Evolutionary conservation across 2,113 vertebrate genomes (phyloP).

Genomic region (Protobothrops flavoviridis): DNA sequence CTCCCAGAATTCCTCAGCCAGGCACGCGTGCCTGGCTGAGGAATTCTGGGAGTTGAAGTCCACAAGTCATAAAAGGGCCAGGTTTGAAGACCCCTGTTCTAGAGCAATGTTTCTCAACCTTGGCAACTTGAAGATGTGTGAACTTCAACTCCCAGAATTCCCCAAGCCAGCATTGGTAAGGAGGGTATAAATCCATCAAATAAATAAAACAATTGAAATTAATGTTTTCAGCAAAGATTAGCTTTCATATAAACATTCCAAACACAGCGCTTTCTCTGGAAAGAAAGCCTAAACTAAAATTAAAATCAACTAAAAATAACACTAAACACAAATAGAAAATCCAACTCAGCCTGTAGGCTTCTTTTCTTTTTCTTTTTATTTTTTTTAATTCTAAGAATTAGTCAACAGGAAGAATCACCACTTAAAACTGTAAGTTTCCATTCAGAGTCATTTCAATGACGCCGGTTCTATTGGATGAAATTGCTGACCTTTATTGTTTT

Average conservation of each 20-base stretch:
- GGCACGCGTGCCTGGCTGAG: too few relatives aligned
- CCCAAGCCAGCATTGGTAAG: background rate
- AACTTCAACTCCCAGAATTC: background rate
- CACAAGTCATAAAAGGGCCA: too few relatives aligned
- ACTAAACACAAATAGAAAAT: background rate
- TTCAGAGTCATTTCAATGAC: background rate
- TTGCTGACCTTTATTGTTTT: background rate
- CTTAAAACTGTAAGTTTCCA: background rate
- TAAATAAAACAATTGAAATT: too few relatives aligned
- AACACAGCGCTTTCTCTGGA: background rate
- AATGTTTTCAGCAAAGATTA: background rate
- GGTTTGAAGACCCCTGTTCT: too few relatives aligned
- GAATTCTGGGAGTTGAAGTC: too few relatives aligned
- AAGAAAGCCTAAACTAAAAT: background rate
- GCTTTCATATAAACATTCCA: background rate
- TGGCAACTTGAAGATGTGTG: background rate
- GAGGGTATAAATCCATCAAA: background rate
- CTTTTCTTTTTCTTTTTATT: background rate
- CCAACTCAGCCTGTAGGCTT: background rate
- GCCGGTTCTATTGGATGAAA: background rate
- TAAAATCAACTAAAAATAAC: background rate
- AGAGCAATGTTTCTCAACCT: too few relatives aligned
- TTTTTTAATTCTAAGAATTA: background rate
- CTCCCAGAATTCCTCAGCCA: too few relatives aligned
- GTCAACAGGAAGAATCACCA: background rate